These are phyloP conservation scores for Coptotermes formosanus DNA, from an alignment of 1,140 invertebrate genomes.

Conservation along the genomic window DNA sequence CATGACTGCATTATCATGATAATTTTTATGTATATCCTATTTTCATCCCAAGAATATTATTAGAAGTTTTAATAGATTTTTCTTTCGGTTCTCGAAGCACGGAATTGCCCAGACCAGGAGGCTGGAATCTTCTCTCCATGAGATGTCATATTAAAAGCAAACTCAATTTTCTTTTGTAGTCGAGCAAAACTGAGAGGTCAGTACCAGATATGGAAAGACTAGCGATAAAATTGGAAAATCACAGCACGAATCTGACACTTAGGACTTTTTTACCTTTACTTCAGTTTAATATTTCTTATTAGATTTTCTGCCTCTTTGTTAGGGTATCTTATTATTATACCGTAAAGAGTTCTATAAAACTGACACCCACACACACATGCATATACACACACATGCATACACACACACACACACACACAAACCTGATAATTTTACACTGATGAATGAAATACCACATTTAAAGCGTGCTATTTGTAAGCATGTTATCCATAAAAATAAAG, in stretches of 20 bases:
- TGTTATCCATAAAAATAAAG: too few species aligned
- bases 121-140: not conserved
- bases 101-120: not conserved
- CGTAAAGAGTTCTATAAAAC: too few species aligned
- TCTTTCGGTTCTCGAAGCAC: not conserved
- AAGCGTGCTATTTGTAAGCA: too few species aligned
- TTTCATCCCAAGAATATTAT: not conserved
- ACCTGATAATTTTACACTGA: too few species aligned
- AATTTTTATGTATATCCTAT: not conserved
- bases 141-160: not conserved
- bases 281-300: not conserved
- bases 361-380: too few species aligned
- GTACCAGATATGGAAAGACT: not conserved
- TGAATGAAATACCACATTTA: too few species aligned
- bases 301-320: not conserved
- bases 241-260: not conserved
- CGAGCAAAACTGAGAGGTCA: not conserved
- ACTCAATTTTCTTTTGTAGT: not conserved
- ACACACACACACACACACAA: too few species aligned
- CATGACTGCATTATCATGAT: not conserved
- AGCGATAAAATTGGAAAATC: not conserved
- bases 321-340: too few species aligned
- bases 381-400: too few species aligned
- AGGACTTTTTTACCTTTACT: not conserved
- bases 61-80: constrained; percentile 20